Base-by-base conservation (phyloP, 2,797 vertebrate species). In the Lates japonicus region DNA sequence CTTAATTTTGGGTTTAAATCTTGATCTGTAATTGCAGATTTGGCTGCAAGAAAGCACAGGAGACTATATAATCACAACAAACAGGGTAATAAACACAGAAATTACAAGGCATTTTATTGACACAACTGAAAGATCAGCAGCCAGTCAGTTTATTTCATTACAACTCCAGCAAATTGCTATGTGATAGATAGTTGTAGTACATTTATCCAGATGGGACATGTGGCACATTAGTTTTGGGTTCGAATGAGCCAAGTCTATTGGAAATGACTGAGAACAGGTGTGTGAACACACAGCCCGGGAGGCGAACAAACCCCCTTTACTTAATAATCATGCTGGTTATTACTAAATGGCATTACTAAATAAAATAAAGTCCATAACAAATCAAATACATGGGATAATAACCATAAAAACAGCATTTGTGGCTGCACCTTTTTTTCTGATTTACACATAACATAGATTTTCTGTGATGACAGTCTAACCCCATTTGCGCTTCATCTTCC, bases 401-500 rank as follows among this genome's bases (percentile, higher is more conserved):
- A 68, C 37, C 10, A 29, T 57, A 64, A 85, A 85, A 58, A n/a
- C 20, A 71, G 25, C 0, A 46, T 35, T 71, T 5, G 25, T 54
- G n/a, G 31, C 41, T n/a, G 52, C 49, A 82, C 54, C n/a, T 51
- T 64, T 29, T 58, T 42, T 54, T 76, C 49, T 41, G 33, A 67
- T 62, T 71, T 69, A 49, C 59, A 73, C 19, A n/a, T 3, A 61
- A 78, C 81, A 73, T 10, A 69, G 70, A 66, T 82, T 48, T 25
- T 39, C 49, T 11, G 14, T 52, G 25, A 69, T 39, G 55, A 74
- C 82, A 84, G 71, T 81, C 44, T 66, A 49, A 76, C 82, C 71
- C 42, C 72, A 76, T 83, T 75, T 90, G 68, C 65, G 76, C 59
- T 84, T 81, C 52, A 70, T 71, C 59, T 69, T 70, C 33, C 49